Evolutionary conservation across 2,888 invertebrate species (phyloP), one percentile per base, ranked within the genome.

Genomic region (Ernsta delagoae): DNA sequence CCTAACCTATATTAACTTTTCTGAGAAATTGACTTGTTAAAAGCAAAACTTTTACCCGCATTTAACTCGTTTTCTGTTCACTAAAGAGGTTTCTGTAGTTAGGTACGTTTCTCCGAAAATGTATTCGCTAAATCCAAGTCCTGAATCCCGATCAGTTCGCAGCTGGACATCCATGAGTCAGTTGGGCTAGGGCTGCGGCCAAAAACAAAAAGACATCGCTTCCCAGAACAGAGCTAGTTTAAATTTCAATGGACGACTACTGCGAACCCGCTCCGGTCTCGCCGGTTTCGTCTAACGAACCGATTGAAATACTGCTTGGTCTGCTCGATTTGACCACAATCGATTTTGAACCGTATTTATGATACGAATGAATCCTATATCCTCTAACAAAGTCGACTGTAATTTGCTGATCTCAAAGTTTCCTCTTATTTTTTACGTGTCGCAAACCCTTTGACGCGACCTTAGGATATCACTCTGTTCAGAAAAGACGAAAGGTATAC

Each of bases 231-330:
- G 75, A 75, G 79, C 86, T 90, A 89, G 90, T 91, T 92, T 89
- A 88, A 90, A 91, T 92, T 92, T 92, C 92, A 90, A 92, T 89
- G 84, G 88, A 81, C 78, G 84, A 83, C 83, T 90, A 90, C 90
- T 83, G 86, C 86, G 89, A 89, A 88, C 79, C 77, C 72, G 75
- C 24, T 78, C 78, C 83, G 82, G 56, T 56, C 31, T 6, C n/a
- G 34, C 56, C 56, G 34, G 83, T 86, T 89, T 89, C 83, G 86
- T 83, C 87, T 89, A 88, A 91, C 89, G 84, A 91, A 90, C 88
- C 83, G 87, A 90, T 89, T 87, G 88, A 87, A 88, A 89, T 86
- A 87, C 83, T 80, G 82, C 88, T n/a, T 90, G 89, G 89, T 87
- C 90, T 88, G 83, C 84, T 41, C n/a, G 24, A 45, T 5, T 34